phyloP scores from a whole-genome alignment of 2,888 invertebrate genomes.

The Oasisia sp. region DNA sequence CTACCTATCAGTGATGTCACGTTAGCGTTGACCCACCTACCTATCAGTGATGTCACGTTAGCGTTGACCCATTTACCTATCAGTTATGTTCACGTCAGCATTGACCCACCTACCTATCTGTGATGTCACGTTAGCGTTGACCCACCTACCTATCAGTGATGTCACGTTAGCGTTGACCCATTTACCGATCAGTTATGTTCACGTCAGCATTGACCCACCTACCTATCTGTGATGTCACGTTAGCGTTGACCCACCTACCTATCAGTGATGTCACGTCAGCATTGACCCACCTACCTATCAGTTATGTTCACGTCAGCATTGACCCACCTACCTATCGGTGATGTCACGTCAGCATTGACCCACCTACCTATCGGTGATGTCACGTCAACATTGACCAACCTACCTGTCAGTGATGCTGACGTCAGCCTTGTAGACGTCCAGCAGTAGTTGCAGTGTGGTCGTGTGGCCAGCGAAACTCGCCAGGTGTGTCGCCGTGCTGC shows the following conservation, averaged over 20 bases:
- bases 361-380: background rate
- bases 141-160: background rate
- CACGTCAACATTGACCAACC: background rate
- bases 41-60: background rate
- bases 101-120: background rate
- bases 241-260: background rate
- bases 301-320: background rate
- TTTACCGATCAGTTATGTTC: background rate
- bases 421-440: constrained; percentile 40
- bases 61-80: background rate
- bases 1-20: background rate
- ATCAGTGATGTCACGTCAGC: background rate
- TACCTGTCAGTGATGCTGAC: constrained; percentile 40
- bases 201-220: background rate
- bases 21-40: background rate
- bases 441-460: constrained; percentile 35
- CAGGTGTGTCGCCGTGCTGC: constrained; percentile 41
- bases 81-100: background rate
- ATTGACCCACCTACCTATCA: background rate
- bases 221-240: background rate
- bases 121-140: background rate
- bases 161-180: background rate
- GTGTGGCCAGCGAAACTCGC: constrained; percentile 41
- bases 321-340: background rate
- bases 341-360: background rate